A percentile compares a stretch with the other conserved stretches of the same genome.
These are phyloP conservation scores for Meiosimyza decipiens DNA, from an alignment of 2,888 invertebrate genomes.

Conservation along the genomic window DNA sequence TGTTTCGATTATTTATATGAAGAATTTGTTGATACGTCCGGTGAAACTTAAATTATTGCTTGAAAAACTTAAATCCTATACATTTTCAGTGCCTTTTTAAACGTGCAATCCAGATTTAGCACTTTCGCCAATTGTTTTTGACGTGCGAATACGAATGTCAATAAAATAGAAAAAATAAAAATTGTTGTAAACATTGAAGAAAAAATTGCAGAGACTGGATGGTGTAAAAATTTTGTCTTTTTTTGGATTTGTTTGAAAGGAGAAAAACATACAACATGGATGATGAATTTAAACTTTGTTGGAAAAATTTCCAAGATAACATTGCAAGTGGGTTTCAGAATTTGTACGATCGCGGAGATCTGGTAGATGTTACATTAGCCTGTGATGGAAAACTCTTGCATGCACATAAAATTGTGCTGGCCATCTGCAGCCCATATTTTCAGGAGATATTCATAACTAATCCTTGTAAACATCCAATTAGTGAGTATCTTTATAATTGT, in stretches of 20 bases:
- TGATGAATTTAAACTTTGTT: slow-evolving; percentile 67
- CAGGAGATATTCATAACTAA: slow-evolving; percentile 68
- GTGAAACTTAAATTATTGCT: no score
- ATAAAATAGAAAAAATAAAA: slow-evolving; percentile 9
- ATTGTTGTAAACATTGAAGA: slow-evolving; percentile 23
- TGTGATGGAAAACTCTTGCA: slow-evolving; percentile 69
- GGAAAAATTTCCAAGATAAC: slow-evolving; percentile 68
- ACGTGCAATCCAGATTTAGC: no score
- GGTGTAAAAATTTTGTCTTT: background rate
- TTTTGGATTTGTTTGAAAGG: no score
- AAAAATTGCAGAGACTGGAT: slow-evolving; percentile 3
- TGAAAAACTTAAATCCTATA: no score
- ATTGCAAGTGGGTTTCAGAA: slow-evolving; percentile 67
- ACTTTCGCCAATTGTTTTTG: background rate
- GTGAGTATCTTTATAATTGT: slow-evolving; percentile 57
- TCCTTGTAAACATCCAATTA: slow-evolving; percentile 68
- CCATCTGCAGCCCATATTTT: slow-evolving; percentile 70
- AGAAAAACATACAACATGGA: slow-evolving; percentile 54
- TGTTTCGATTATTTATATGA: no score
- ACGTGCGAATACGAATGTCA: slow-evolving; percentile 22
- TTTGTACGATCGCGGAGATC: slow-evolving; percentile 67
- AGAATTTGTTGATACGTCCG: no score
- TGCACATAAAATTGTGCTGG: slow-evolving; percentile 69
- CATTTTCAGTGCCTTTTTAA: no score
- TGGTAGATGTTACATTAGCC: slow-evolving; percentile 69